phyloP scores from a whole-genome alignment of 2,113 vertebrate genomes.

The Proterorhinus semilunaris region DNA sequence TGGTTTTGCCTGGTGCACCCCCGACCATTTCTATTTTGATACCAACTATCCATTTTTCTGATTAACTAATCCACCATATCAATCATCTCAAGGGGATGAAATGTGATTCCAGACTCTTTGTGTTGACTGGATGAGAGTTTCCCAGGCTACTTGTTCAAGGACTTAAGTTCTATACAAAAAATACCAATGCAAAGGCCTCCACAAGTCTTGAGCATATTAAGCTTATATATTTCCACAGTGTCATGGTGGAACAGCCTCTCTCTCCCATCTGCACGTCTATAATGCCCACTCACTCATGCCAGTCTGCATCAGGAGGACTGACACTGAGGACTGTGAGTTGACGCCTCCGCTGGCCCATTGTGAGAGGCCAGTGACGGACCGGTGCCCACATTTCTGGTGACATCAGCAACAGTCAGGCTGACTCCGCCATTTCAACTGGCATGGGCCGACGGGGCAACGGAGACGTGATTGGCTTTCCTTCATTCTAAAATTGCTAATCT shows the following conservation, averaged over 20 bases:
- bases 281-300: neutral
- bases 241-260: neutral
- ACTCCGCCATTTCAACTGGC: slow-evolving; percentile 7
- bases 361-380: neutral
- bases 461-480: neutral
- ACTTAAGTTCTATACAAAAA: no score
- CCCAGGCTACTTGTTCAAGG: no score
- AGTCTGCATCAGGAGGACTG: neutral
- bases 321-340: slow-evolving; percentile 4
- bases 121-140: no score
- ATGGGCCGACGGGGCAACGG: neutral
- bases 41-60: no score
- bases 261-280: neutral
- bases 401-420: neutral
- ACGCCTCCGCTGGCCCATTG: slow-evolving; percentile 1
- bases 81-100: no score
- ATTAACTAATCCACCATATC: no score
- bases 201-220: no score
- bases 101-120: no score
- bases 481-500: slow-evolving; percentile 17
- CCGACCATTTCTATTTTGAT: no score
- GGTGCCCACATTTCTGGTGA: neutral
- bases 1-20: no score
- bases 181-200: no score
- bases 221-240: neutral